Conservation (phyloP, 1,140 invertebrate species). For the Aphelenchoides fujianensis region DNA sequence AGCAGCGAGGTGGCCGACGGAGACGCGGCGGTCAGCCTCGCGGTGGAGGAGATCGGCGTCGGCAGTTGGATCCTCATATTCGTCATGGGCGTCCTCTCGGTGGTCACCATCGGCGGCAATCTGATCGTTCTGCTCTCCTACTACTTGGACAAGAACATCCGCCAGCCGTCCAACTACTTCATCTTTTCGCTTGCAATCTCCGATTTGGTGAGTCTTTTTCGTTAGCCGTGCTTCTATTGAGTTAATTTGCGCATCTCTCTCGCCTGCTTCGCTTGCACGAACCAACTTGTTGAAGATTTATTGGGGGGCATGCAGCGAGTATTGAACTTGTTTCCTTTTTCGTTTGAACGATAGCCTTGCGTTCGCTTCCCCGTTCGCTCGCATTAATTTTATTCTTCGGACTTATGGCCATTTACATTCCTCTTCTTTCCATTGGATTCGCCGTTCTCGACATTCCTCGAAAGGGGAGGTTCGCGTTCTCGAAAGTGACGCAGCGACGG, state of each 20-base stretch:
- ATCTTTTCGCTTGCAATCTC: slow-evolving; percentile 95
- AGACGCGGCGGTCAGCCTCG: background rate
- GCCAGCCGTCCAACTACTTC: slow-evolving; percentile 98
- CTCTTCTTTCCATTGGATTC: too few species aligned
- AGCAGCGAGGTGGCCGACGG: background rate
- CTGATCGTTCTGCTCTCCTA: slow-evolving; percentile 92
- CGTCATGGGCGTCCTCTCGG: slow-evolving; percentile 70
- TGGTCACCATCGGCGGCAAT: slow-evolving; percentile 89
- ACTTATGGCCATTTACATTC: too few species aligned
- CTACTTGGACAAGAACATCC: slow-evolving; percentile 89
- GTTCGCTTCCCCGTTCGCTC: too few species aligned
- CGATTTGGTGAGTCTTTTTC: slow-evolving; percentile 74
- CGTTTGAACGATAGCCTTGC: too few species aligned
- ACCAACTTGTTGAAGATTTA: too few species aligned
- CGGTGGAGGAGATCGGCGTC: background rate
- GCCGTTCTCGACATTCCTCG: too few species aligned
- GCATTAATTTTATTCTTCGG: too few species aligned
- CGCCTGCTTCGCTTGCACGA: background rate
- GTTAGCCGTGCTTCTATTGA: slow-evolving; percentile 17
- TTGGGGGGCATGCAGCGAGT: too few species aligned
- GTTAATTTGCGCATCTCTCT: slow-evolving; percentile 10
- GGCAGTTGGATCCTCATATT: slow-evolving; percentile 29
- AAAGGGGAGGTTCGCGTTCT: too few species aligned
- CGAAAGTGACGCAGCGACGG: background rate
- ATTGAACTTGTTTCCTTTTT: too few species aligned